Evolutionary conservation across 2,888 invertebrate genomes (phyloP).

Genomic region (Drosophila barbarae): DNA sequence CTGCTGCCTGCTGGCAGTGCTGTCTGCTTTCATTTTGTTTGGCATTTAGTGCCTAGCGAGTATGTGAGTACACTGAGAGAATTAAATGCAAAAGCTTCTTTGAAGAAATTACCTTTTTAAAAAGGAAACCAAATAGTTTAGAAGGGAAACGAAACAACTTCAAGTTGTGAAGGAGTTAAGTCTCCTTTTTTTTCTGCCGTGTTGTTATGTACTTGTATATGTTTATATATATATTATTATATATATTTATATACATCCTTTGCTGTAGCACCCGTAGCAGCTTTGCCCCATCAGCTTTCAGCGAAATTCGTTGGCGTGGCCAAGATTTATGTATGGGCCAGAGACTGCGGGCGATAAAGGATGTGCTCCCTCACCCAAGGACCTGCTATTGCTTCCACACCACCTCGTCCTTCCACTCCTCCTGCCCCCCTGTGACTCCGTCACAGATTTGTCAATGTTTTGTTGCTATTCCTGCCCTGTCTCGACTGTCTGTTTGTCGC

Average conservation of each 20-base stretch:
- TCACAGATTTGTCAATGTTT: slow-evolving; percentile 62
- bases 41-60: slow-evolving; percentile 56
- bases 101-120: background rate
- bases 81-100: background rate
- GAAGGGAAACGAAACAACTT: background rate
- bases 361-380: slow-evolving; percentile 52
- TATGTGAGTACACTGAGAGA: slow-evolving; percentile 28
- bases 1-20: slow-evolving; percentile 6
- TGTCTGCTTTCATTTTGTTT: slow-evolving; percentile 48
- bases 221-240: background rate
- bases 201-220: background rate
- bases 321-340: slow-evolving; percentile 57
- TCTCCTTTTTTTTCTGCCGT: background rate
- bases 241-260: background rate
- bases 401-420: background rate
- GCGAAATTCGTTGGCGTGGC: slow-evolving; percentile 64
- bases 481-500: slow-evolving; percentile 36
- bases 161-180: background rate
- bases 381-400: background rate
- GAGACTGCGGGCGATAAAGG: slow-evolving; percentile 40
- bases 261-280: slow-evolving; percentile 25
- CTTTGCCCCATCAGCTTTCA: slow-evolving; percentile 52
- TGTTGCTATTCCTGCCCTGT: slow-evolving; percentile 21
- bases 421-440: background rate
- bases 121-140: background rate